Evolutionary conservation across 2,888 invertebrate species (phyloP), one percentile per base, ranked within the genome.

Genomic region (Chrysina gloriosa): DNA sequence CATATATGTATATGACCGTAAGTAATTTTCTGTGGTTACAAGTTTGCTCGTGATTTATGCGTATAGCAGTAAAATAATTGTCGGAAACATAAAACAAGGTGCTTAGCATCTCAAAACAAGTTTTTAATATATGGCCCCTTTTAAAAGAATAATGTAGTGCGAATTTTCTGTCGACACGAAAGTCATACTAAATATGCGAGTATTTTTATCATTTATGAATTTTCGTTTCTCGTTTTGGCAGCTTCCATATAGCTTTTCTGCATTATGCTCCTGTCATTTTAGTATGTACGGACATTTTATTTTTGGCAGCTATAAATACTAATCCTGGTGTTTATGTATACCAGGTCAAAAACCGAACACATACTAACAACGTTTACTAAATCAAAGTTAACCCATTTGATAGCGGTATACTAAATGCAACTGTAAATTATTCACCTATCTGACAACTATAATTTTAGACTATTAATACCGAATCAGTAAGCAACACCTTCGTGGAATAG

Each of bases 41-140:
- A 27, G 42, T 29, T 52, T 52, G 31, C 14, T 16, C 6, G 29
- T 42, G 25, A 58, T 42, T 34, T 58, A 58, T 42, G 58, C n/a
- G 14, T 39, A 25, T n/a, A 39, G 27, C 27, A 42, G 25, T 42
- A 58, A 58, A 39, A 42, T 42, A 58, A 39, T 58, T 58, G 42
- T 58, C 58, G 6, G 25, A 31, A 42, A 58, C 58, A 56, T 9
- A 23, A 34, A 21, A 36, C 36, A 56, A 36, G 21, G 36, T 25
- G 39, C 39, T 42, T 42, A 58, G 42, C 58, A 58, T 58, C 27
- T 58, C 58, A 58, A 58, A 58, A 58, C 42, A 58, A 25, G 14
- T 25, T 58, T 27, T 56, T 31, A 11, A 36, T 23, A 36, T 39
- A 36, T 23, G 16, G 21, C 11, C 16, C 23, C n/a, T 50, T 25